Conservation (phyloP, 2,888 invertebrate genomes). For the Blomia tropicalis region DNA sequence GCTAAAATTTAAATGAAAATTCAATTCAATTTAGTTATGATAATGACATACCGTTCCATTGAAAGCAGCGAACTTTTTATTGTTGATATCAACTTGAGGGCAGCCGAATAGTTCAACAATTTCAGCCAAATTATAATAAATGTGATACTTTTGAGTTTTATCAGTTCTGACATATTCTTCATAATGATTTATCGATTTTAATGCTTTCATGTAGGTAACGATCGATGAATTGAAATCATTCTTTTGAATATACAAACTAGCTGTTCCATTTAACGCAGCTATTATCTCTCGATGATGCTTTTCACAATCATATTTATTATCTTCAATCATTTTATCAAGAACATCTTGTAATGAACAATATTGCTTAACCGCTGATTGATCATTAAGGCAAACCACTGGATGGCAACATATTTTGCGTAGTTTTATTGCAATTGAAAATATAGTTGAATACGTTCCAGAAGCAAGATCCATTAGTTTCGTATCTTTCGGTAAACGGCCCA, state of each 20-base stretch:
- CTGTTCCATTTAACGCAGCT: slow-evolving; percentile 51
- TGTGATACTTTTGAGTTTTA: slow-evolving; percentile 50
- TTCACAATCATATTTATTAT: slow-evolving; percentile 46
- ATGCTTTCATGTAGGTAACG: slow-evolving; percentile 46
- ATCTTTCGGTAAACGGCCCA: slow-evolving; percentile 36
- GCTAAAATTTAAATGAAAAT: not conserved
- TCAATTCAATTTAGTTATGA: not conserved
- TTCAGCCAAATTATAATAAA: slow-evolving; percentile 49
- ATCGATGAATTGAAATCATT: slow-evolving; percentile 43
- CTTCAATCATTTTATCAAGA: slow-evolving; percentile 47
- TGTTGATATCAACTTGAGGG: slow-evolving; percentile 6
- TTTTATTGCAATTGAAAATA: slow-evolving; percentile 48
- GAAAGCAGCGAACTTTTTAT: not conserved
- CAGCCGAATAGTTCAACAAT: slow-evolving; percentile 29
- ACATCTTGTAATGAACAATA: slow-evolving; percentile 47
- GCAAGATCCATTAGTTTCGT: slow-evolving; percentile 36
- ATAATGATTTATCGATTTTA: slow-evolving; percentile 41
- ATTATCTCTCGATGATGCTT: slow-evolving; percentile 47
- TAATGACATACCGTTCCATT: not conserved
- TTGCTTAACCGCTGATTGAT: not conserved
- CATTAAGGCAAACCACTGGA: slow-evolving; percentile 46
- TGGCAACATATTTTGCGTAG: slow-evolving; percentile 55
- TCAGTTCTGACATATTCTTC: slow-evolving; percentile 43
- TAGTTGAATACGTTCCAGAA: slow-evolving; percentile 37
- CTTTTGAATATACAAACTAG: slow-evolving; percentile 43